A percentile compares a stretch with the other conserved stretches of the same genome.
Conservation (phyloP, 2,888 invertebrate genomes). For the Prosapia bicincta region DNA sequence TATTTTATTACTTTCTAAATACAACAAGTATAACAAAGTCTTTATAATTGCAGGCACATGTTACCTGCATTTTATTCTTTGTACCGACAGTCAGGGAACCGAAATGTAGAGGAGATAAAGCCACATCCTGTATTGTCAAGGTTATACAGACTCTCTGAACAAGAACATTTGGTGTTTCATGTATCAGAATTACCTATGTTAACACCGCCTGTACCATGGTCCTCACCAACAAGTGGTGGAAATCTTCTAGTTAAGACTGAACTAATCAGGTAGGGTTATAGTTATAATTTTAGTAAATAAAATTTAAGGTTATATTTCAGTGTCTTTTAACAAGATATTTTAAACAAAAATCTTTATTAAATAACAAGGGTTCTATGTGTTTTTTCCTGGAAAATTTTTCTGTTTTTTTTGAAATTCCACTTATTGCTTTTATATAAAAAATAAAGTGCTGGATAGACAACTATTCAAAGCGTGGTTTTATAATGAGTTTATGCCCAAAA, state of each 20-base stretch:
- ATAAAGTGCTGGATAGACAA: neutral
- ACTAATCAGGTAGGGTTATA: conserved; percentile 50
- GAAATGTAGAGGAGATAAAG: conserved; percentile 54
- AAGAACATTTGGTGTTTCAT: conserved; percentile 68
- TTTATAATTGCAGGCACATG: conserved; percentile 54
- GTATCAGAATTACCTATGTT: conserved; percentile 69
- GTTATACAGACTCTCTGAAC: conserved; percentile 64
- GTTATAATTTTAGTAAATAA: no score
- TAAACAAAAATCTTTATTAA: no score
- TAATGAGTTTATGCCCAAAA: no score
- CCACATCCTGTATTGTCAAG: conserved; percentile 74
- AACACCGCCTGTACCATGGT: conserved; percentile 87
- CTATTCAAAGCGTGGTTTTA: no score
- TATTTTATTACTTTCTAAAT: no score
- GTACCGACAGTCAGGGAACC: conserved; percentile 52
- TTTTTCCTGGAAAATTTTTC: no score
- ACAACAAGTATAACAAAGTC: no score
- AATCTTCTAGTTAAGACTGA: conserved; percentile 67
- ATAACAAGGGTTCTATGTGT: no score
- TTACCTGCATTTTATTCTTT: conserved; percentile 78
- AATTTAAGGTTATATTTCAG: no score
- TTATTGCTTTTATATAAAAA: no score
- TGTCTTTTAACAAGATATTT: no score
- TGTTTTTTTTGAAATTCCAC: no score
- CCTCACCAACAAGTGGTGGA: conserved; percentile 63